phyloP scores from a whole-genome alignment of 2,888 invertebrate species.

The Dyspetes luteomarginatus region DNA sequence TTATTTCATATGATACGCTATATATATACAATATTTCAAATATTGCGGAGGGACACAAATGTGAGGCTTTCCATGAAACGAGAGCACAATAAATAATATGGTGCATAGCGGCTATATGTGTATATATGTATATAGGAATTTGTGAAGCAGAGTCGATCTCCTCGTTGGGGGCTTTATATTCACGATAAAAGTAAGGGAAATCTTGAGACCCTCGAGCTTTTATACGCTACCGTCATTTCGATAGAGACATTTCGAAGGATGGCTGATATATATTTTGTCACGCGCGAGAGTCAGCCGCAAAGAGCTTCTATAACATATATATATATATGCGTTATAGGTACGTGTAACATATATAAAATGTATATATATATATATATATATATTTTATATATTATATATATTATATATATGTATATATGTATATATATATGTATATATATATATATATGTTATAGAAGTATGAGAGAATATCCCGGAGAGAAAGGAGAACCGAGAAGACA shows the following conservation, averaged over 20 bases:
- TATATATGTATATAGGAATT: too few relatives aligned
- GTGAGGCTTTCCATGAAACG: not conserved
- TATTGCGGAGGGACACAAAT: not conserved
- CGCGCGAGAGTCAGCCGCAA: not conserved
- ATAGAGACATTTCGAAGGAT: conserved; percentile 54
- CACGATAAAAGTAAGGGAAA: conserved; percentile 42
- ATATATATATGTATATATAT: too few relatives aligned
- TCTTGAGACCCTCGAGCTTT: conserved; percentile 3
- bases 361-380: too few relatives aligned
- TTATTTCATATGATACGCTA: too few relatives aligned
- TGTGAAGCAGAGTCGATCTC: conserved; percentile 16
- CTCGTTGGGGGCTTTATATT: conserved; percentile 29
- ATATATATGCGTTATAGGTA: not conserved
- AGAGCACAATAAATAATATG: conserved; percentile 24
- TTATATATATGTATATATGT: too few relatives aligned
- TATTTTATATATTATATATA: too few relatives aligned
- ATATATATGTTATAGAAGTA: not conserved
- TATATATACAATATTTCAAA: conserved; percentile 3
- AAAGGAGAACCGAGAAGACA: conserved; percentile 28
- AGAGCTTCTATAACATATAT: too few relatives aligned
- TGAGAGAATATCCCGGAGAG: conserved; percentile 3
- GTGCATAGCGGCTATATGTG: not conserved
- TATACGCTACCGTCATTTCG: conserved; percentile 29
- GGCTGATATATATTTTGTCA: conserved; percentile 40
- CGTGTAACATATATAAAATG: too few relatives aligned